Percentiles rank a stretch among this genome's conserved stretches.
These are phyloP conservation scores for Centropus unirufus DNA, from an alignment of 2,113 vertebrate species.

Conservation along the genomic window DNA sequence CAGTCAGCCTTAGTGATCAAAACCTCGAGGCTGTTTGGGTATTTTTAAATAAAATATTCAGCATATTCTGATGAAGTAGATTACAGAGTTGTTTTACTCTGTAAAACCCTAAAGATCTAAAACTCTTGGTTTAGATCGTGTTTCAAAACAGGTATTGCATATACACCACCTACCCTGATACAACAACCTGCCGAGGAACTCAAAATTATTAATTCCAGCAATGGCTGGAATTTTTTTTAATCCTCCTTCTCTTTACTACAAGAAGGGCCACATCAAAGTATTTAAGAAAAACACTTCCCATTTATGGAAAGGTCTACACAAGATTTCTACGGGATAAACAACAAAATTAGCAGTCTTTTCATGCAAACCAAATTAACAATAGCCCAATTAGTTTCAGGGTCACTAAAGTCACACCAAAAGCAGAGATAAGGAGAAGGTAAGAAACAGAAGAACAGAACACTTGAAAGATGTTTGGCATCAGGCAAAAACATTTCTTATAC, in stretches of 20 bases:
- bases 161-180: background rate
- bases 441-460: background rate
- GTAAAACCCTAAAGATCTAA: no score
- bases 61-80: background rate
- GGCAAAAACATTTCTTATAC: constrained; percentile 57
- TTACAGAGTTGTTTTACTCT: background rate
- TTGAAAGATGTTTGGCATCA: constrained; percentile 25
- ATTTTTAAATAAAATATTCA: background rate
- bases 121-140: background rate
- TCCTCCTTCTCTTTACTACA: background rate
- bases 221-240: background rate
- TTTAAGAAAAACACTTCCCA: background rate
- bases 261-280: background rate
- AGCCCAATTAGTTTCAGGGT: background rate
- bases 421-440: constrained; percentile 30
- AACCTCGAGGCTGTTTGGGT: rapidly evolving
- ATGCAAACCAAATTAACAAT: background rate
- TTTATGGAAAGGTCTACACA: background rate
- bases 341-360: background rate
- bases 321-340: background rate
- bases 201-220: background rate
- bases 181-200: background rate
- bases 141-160: background rate
- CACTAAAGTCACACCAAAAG: constrained; percentile 42
- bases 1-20: background rate